Conservation (phyloP, 2,888 invertebrate genomes). For the Dione vanillae region DNA sequence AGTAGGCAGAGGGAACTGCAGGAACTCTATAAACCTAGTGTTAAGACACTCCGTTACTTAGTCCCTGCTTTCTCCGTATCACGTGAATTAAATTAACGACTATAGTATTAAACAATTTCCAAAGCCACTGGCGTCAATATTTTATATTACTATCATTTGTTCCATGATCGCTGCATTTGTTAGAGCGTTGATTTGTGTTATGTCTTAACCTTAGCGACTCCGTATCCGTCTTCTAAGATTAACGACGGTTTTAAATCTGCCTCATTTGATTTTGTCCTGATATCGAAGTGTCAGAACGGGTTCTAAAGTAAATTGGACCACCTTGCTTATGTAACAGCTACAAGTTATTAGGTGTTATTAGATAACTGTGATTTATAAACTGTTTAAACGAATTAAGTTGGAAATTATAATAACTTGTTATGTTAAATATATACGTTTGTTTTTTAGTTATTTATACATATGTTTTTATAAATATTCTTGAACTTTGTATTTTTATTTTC, state of each 20-base stretch:
- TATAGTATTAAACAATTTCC: neutral
- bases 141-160: slow-evolving; percentile 82
- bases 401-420: slow-evolving; percentile 9
- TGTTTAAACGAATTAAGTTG: slow-evolving; percentile 16
- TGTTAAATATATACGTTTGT: neutral
- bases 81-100: neutral
- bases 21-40: too few species aligned
- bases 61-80: too few species aligned
- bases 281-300: slow-evolving; percentile 43
- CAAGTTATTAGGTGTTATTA: slow-evolving; percentile 39
- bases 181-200: slow-evolving; percentile 78
- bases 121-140: slow-evolving; percentile 42
- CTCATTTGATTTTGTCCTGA: slow-evolving; percentile 49
- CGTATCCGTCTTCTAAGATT: slow-evolving; percentile 54
- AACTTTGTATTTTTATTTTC: neutral
- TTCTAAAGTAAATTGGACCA: slow-evolving; percentile 43
- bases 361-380: slow-evolving; percentile 37
- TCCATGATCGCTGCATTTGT: slow-evolving; percentile 79
- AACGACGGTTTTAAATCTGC: slow-evolving; percentile 50
- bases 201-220: slow-evolving; percentile 67
- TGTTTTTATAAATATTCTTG: neutral
- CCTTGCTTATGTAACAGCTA: slow-evolving; percentile 35
- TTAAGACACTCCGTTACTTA: too few species aligned
- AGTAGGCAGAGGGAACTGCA: too few species aligned
- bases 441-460: neutral